Evolutionary conservation across 2,797 vertebrate genomes (phyloP).

Genomic region (Enteromius treurensis): DNA sequence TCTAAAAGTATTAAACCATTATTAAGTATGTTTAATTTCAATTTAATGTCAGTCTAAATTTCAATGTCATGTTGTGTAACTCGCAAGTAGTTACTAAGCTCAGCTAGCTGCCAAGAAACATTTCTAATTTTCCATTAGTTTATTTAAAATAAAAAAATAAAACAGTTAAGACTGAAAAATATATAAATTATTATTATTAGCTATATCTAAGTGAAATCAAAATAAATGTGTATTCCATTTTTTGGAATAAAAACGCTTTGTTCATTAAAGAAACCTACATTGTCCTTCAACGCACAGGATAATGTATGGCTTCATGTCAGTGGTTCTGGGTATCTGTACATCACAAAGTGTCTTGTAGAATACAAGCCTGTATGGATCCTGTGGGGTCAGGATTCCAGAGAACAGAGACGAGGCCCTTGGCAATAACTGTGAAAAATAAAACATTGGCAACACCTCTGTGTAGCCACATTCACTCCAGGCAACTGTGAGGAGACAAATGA

Average conservation of each 20-base stretch:
- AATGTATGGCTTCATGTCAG: not conserved
- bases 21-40: too few species aligned
- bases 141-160: too few species aligned
- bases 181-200: too few species aligned
- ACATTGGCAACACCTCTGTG: not conserved
- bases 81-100: too few species aligned
- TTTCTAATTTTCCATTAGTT: too few species aligned
- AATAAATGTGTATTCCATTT: not conserved
- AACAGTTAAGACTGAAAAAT: too few species aligned
- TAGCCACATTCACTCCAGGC: slow-evolving; percentile 14
- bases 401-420: slow-evolving; percentile 13
- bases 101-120: too few species aligned
- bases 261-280: not conserved
- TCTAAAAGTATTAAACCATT: too few species aligned
- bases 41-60: too few species aligned
- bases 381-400: not conserved
- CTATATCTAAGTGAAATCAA: not conserved
- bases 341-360: not conserved
- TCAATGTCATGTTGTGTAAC: too few species aligned
- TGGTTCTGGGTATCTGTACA: not conserved
- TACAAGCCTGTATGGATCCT: not conserved
- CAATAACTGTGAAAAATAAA: slow-evolving; percentile 11
- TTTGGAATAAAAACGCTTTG: too few species aligned
- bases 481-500: slow-evolving; percentile 24
- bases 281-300: not conserved